phyloP scores from a whole-genome alignment of 2,888 invertebrate genomes.

The Gandaritis pyraliata region DNA sequence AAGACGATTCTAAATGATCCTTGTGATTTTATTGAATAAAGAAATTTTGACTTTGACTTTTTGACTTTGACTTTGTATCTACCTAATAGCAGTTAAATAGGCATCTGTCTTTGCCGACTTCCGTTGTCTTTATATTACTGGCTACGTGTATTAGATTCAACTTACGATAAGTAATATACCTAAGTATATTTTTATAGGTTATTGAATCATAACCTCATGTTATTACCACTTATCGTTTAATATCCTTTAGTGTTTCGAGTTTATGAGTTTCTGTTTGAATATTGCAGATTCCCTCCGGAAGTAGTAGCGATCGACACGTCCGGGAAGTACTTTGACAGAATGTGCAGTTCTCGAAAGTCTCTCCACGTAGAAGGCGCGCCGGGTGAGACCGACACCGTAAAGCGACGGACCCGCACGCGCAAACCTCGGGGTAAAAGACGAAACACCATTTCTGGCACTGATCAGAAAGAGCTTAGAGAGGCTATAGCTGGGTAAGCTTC shows the following conservation, averaged over 20 bases:
- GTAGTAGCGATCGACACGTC: conserved; percentile 95
- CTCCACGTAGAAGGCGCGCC: conserved; percentile 83
- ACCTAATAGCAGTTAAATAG: background rate
- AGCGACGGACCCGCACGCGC: conserved; percentile 88
- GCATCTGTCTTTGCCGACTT: conserved; percentile 26
- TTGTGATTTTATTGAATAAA: too few relatives aligned
- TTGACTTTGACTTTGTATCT: too few relatives aligned
- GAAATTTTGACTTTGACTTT: too few relatives aligned
- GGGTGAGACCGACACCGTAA: conserved; percentile 86
- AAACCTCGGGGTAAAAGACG: conserved; percentile 93
- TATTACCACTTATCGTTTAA: background rate
- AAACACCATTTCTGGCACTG: conserved; percentile 95
- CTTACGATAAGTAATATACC: conserved; percentile 25
- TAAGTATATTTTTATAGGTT: conserved; percentile 7
- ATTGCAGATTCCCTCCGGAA: conserved; percentile 92
- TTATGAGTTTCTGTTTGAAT: conserved; percentile 13
- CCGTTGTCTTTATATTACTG: conserved; percentile 23
- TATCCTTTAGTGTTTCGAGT: background rate
- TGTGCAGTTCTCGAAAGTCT: conserved; percentile 94
- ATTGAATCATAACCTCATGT: conserved; percentile 8
- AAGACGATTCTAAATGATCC: too few relatives aligned
- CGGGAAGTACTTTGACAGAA: conserved; percentile 94
- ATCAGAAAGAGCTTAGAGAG: conserved; percentile 94
- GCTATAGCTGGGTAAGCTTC: conserved; percentile 92
- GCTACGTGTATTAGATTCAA: conserved; percentile 27